These are phyloP conservation scores for Lagopus leucura DNA, from an alignment of 2,113 vertebrate genomes.

Conservation along the genomic window DNA sequence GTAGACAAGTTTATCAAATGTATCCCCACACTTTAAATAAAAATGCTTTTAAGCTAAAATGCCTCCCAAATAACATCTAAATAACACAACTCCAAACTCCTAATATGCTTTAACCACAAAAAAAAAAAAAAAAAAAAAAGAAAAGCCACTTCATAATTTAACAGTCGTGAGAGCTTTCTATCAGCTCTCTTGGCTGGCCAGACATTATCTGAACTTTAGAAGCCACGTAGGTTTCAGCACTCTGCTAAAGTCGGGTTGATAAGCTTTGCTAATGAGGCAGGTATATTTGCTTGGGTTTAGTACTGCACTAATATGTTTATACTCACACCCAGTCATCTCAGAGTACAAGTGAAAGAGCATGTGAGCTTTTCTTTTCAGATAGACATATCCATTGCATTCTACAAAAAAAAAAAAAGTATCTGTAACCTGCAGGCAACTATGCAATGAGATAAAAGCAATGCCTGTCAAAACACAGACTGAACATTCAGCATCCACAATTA, in stretches of 20 bases:
- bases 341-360: rapidly evolving
- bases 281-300: background rate
- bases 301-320: background rate
- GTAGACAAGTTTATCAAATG: background rate
- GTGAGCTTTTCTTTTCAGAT: background rate
- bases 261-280: background rate
- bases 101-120: background rate
- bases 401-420: background rate
- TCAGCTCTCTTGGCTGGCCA: background rate
- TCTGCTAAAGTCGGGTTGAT: background rate
- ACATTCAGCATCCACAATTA: background rate
- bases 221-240: background rate
- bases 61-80: background rate
- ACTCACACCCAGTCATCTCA: background rate
- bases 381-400: background rate
- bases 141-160: background rate
- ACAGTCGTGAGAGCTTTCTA: background rate
- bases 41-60: background rate
- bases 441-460: background rate
- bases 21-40: background rate
- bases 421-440: conserved; percentile 23
- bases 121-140: background rate
- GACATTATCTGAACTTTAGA: background rate
- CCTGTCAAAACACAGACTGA: conserved; percentile 48
- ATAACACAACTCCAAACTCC: background rate